Percentiles rank a stretch among this genome's conserved stretches.
phyloP scores from a whole-genome alignment of 2,113 vertebrate genomes.

The Poeciliopsis turrubarensis region DNA sequence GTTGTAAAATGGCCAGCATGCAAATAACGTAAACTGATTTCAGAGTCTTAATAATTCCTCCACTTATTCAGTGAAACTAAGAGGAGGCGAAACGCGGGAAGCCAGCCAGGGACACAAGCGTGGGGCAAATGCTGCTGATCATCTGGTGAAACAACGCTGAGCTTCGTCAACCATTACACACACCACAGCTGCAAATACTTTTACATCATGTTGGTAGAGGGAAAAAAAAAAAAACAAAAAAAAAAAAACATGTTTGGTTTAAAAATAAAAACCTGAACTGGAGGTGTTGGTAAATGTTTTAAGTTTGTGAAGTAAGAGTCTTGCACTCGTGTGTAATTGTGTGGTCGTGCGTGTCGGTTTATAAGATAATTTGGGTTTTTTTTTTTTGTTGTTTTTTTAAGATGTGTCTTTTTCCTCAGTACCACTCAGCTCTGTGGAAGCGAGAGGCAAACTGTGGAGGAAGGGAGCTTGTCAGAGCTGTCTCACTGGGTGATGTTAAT shows the following conservation, averaged over 20 bases:
- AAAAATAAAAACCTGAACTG: slow-evolving; percentile 51
- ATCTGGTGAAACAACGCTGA: slow-evolving; percentile 56
- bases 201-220: not conserved
- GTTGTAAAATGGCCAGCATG: not conserved
- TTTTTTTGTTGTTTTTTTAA: slow-evolving; percentile 1
- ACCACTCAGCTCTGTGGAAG: slow-evolving; percentile 65
- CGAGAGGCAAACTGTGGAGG: slow-evolving; percentile 68
- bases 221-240: not conserved
- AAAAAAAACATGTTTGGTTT: slow-evolving; percentile 33
- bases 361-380: slow-evolving; percentile 28
- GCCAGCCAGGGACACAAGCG: slow-evolving; percentile 34
- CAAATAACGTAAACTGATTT: not conserved
- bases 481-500: slow-evolving; percentile 82
- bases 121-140: slow-evolving; percentile 46
- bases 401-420: slow-evolving; percentile 26
- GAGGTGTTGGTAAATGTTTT: slow-evolving; percentile 29
- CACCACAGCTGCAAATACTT: slow-evolving; percentile 19
- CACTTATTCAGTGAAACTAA: slow-evolving; percentile 31
- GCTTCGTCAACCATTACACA: slow-evolving; percentile 51
- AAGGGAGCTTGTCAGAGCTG: slow-evolving; percentile 79
- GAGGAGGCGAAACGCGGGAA: slow-evolving; percentile 41
- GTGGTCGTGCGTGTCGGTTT: slow-evolving; percentile 53
- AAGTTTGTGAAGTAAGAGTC: slow-evolving; percentile 22
- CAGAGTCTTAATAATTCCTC: slow-evolving; percentile 57
- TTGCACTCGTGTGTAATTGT: slow-evolving; percentile 30